Evolutionary conservation across 2,797 vertebrate species (phyloP).

Genomic region (Spheniscus humboldti): DNA sequence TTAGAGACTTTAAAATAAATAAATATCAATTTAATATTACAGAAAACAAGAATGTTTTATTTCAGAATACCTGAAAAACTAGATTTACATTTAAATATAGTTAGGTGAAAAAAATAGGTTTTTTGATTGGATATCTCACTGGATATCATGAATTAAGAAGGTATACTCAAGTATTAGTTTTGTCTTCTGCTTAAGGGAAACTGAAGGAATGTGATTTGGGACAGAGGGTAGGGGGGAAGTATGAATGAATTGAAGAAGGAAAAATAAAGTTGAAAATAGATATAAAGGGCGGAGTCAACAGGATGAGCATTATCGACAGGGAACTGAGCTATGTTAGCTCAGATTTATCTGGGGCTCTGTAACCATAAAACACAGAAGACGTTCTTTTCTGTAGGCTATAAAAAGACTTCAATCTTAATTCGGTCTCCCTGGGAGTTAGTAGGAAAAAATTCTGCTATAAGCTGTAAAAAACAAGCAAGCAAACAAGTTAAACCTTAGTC

Average conservation of each 20-base stretch:
- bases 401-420: background rate
- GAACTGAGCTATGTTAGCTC: background rate
- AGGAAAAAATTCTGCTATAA: background rate
- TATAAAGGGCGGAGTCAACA: background rate
- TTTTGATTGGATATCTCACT: background rate
- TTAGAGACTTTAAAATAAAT: background rate
- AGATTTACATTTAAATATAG: background rate
- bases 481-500: background rate
- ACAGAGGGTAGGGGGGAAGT: accelerated
- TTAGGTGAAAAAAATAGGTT: background rate
- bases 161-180: background rate
- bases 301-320: background rate
- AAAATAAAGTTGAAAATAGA: background rate
- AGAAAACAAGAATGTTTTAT: background rate
- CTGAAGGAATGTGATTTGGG: background rate
- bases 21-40: background rate
- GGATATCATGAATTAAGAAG: background rate
- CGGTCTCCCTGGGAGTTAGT: background rate
- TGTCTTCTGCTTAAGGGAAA: background rate
- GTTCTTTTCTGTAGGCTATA: background rate
- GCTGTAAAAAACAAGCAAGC: background rate
- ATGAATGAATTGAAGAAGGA: background rate
- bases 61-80: background rate
- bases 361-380: background rate
- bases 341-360: background rate